A percentile compares a stretch with the other conserved stretches of the same genome.
phyloP scores from a whole-genome alignment of 2,888 invertebrate species.

The Macrophya alboannulata region DNA sequence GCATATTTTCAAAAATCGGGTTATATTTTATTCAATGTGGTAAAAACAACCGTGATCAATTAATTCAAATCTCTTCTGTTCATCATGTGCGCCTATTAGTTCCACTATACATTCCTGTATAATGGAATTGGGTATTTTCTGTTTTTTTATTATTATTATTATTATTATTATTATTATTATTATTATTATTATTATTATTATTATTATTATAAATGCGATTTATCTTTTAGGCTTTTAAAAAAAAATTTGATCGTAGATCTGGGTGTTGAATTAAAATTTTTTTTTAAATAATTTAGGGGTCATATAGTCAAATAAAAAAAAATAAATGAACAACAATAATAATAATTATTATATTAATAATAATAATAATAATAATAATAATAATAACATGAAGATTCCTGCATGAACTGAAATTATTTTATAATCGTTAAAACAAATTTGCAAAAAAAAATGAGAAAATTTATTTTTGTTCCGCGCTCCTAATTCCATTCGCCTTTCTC shows the following conservation, averaged over 20 bases:
- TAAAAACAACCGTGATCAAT: constrained; percentile 1
- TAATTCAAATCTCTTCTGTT: not conserved
- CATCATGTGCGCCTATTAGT: constrained; percentile 1
- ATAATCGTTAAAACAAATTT: not conserved
- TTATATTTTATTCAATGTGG: not conserved
- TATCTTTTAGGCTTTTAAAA: too few relatives aligned
- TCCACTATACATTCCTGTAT: constrained; percentile 18
- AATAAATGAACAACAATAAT: too few relatives aligned
- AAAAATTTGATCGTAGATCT: too few relatives aligned
- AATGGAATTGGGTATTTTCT: not conserved
- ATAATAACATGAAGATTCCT: not conserved
- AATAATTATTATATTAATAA: too few relatives aligned
- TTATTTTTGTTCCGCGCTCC: constrained; percentile 21
- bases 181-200: too few relatives aligned
- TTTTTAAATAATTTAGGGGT: too few relatives aligned
- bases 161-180: not conserved
- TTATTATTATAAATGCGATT: too few relatives aligned
- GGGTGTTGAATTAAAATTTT: too few relatives aligned
- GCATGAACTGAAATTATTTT: not conserved
- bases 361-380: too few relatives aligned
- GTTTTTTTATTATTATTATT: too few relatives aligned
- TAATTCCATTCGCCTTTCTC: constrained; percentile 44
- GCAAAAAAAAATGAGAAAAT: not conserved
- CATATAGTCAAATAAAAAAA: too few relatives aligned
- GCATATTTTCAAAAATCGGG: constrained; percentile 33